Base-by-base conservation (phyloP, 2,888 invertebrate genomes). In the Sinopyrophorus schimmeli region DNA sequence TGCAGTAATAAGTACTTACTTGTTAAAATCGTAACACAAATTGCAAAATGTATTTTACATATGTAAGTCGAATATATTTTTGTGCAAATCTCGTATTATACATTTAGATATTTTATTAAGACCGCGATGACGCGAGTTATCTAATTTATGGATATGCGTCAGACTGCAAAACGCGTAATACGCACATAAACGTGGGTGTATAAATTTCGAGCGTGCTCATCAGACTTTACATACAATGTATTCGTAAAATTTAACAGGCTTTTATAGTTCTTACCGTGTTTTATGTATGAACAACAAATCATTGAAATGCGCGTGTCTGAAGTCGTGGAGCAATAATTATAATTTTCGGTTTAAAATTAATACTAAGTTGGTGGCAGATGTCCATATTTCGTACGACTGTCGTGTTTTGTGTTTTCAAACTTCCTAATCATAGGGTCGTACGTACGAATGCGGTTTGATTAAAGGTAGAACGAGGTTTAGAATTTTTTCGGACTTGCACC, bases 381-480 rank as follows among this genome's bases (percentile, higher is more conserved):
- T 46, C 18, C 11, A 16, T 11, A 24, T 17, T 14, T 39, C 20
- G 17, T 17, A 38, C 46, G 31, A 24, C 46, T 26, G 46, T 46
- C 46, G 39, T n/a, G n/a, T 46, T 46, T 38, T 23, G 17, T 23
- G 30, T 43, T 43, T 32, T 14, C 31, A 26, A 43, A 38, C 26
- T 41, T 49, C 31, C 39, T 49, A 44, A 49, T 49, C 38, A 49
- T 39, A 42, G 43, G 48, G 37, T 44, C 34, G 31, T 32, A 41
- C 16, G 20, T 34, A 35, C 23, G 5, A 37, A 41, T 42, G 41
- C 18, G 24, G 26, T 9, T 20, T 42, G 42, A 48, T 48, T 42
- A 48, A 37, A 35, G 37, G 27, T 47, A 21, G 21, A 12, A 41
- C 9, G 34, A 34, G 30, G 40, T 20, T 31, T 30, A 39, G 14